phyloP scores from a whole-genome alignment of 2,888 invertebrate species.

The Pyralis farinalis region DNA sequence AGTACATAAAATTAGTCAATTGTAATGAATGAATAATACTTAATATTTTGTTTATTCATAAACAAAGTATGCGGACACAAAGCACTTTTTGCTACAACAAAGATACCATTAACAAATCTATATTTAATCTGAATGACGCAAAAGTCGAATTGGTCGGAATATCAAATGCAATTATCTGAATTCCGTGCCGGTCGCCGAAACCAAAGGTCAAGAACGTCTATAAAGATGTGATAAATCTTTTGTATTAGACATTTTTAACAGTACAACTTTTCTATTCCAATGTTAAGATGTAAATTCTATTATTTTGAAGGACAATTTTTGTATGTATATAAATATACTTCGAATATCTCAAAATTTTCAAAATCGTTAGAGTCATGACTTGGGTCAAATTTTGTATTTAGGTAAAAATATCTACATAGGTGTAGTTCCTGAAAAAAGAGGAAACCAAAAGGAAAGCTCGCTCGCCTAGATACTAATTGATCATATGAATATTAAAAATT shows the following conservation, averaged over 20 bases:
- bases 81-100: background rate
- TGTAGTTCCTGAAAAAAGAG: no score
- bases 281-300: background rate
- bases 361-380: no score
- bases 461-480: no score
- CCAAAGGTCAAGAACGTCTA: constrained; percentile 38
- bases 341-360: no score
- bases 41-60: no score
- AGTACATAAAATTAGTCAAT: background rate
- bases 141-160: constrained; percentile 14
- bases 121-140: constrained; percentile 15
- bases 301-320: no score
- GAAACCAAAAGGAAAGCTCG: no score
- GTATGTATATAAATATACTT: no score
- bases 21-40: background rate
- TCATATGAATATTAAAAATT: no score
- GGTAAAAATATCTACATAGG: no score
- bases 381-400: no score
- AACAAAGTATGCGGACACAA: constrained; percentile 11
- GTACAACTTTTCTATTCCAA: background rate
- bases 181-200: constrained; percentile 35
- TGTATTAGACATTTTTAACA: background rate
- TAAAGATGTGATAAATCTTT: constrained; percentile 21
- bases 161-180: constrained; percentile 28
- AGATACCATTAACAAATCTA: constrained; percentile 9